Conservation (phyloP, 2,113 vertebrate species). For the Trogon surrucura region DNA sequence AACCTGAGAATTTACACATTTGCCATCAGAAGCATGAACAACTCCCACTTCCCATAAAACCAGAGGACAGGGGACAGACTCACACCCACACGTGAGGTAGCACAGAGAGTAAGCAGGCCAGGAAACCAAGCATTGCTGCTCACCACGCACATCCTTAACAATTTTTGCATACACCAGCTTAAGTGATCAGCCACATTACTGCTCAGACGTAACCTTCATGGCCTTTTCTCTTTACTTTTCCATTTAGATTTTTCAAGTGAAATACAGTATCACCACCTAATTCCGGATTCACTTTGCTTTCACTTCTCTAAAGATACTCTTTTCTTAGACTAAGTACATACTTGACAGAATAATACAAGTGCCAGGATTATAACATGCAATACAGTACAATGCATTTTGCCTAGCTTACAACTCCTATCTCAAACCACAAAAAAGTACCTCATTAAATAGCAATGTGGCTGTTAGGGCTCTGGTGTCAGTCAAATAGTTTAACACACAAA, state of each 20-base stretch:
- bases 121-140: not conserved
- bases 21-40: not conserved
- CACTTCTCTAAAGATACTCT: not conserved
- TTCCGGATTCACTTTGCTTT: not conserved
- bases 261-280: not conserved
- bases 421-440: not conserved
- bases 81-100: fast-evolving
- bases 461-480: not conserved
- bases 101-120: not conserved
- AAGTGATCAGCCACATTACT: not conserved
- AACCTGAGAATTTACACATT: not conserved
- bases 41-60: not conserved
- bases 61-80: not conserved
- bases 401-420: not conserved
- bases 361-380: not conserved
- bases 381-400: not conserved
- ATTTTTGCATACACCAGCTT: not conserved
- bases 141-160: not conserved
- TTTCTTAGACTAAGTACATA: not conserved
- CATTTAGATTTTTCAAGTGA: not conserved
- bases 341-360: not conserved
- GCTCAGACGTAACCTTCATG: not conserved
- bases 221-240: not conserved
- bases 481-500: not conserved
- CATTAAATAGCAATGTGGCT: not conserved